These are phyloP conservation scores for Anhinga rufa DNA, from an alignment of 2,113 vertebrate species.

Conservation along the genomic window DNA sequence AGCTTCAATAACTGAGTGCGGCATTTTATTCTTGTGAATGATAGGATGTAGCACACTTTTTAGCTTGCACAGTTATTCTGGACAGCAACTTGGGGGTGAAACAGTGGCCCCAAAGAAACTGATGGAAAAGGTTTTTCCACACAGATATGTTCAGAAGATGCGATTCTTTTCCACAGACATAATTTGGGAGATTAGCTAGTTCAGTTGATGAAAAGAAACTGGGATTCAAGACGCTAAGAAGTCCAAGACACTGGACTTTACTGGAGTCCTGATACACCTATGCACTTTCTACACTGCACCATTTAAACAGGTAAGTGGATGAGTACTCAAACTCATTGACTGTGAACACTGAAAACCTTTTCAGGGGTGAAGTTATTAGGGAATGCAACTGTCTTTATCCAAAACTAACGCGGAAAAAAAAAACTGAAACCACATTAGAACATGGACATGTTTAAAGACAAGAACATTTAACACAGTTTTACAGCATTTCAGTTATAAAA, in stretches of 20 bases:
- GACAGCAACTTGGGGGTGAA: neutral
- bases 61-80: neutral
- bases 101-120: neutral
- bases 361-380: neutral
- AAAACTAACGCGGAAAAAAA: neutral
- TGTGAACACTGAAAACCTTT: neutral
- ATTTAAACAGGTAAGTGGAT: neutral
- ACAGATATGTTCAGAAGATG: neutral
- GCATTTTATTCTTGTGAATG: neutral
- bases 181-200: neutral
- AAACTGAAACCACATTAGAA: neutral
- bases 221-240: neutral
- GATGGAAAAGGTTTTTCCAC: neutral
- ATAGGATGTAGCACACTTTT: neutral
- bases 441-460: neutral
- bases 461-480: neutral
- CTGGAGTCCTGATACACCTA: neutral
- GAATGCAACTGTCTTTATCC: neutral
- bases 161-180: neutral
- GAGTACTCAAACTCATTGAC: neutral
- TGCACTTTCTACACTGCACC: neutral
- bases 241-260: neutral
- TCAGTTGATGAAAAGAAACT: neutral
- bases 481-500: neutral
- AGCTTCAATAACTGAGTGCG: neutral